Evolutionary conservation across 2,113 vertebrate species (phyloP), one percentile per base, ranked within the genome.

Genomic region (Cacatua alba): DNA sequence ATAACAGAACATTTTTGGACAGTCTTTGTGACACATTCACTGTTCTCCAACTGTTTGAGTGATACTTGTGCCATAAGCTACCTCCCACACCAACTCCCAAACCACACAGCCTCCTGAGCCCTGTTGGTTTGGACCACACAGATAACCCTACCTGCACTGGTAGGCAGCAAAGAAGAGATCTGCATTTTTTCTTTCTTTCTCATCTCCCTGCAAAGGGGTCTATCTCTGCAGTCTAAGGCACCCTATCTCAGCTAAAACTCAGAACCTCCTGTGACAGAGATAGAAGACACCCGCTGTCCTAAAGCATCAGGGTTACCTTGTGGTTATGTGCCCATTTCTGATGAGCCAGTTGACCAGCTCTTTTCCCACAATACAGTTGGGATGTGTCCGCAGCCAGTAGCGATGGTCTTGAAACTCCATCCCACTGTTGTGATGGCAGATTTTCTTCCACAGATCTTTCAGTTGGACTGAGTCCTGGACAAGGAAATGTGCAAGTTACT

Each of bases 391-490:
- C 88, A 99, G 97, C 99, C 99, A 99, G 91, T 99, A 99, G 35
- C 99, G 98, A 95, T 99, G 99, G 97, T 99, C 99, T 96, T 99
- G 99, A 92, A 99, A 99, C 96, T 99, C 99, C 99, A 99, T 99
- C 44, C 99, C 99, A 10, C 98, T 99, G 86, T 95, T 99, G 94
- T 99, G 99, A 97, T 99, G 98, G 96, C 99, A 99, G 74, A 99
- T 99, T 95, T 99, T 99, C 96, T 99, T 99, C 99, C 99, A 99
- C 31, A 99, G 87, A 76, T 99, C 99, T 95, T 99, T 99, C 59
- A 99, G 97, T 94, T 99, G 99, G 55, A 98, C 99, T 6, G 99
- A 99, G 84, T 99, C 99, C 99, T 99, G 79, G 13, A 96, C 67
- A 91, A 35, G 69, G 52, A 92, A 29, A 91, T 21, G 8, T 25